phyloP scores from a whole-genome alignment of 1,140 invertebrate genomes.

The Drosophila orena region DNA sequence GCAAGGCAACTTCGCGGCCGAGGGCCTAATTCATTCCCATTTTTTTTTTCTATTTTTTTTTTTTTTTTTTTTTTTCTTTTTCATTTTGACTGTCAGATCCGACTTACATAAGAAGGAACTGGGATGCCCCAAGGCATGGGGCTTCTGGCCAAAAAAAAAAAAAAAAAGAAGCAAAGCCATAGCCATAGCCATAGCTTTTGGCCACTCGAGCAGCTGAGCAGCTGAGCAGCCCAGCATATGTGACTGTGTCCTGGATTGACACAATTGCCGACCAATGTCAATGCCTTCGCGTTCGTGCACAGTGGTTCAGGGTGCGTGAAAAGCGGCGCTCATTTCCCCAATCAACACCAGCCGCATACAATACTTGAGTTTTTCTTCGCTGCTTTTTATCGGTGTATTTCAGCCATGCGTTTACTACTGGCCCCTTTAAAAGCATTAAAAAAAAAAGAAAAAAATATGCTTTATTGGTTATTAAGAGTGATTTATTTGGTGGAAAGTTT shows the following conservation, averaged over 20 bases:
- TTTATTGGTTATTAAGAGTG: no score
- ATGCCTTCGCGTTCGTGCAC: conserved; percentile 61
- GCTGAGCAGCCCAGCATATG: conserved; percentile 54
- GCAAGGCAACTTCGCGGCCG: background rate
- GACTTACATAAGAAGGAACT: conserved; percentile 29
- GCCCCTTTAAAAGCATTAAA: no score
- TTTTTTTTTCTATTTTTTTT: conserved; percentile 2
- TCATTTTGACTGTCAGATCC: conserved; percentile 41
- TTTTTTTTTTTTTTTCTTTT: conserved; percentile 4
- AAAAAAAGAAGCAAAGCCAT: conserved; percentile 7
- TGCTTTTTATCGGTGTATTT: background rate
- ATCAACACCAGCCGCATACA: no score
- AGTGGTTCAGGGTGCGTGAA: conserved; percentile 6
- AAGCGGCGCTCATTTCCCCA: background rate
- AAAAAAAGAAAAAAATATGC: no score
- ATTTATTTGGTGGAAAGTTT: background rate
- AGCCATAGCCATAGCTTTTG: conserved; percentile 23
- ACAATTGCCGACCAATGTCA: conserved; percentile 80
- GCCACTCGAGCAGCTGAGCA: conserved; percentile 35
- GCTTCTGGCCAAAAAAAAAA: background rate
- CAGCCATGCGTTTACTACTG: no score
- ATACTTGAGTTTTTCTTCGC: background rate
- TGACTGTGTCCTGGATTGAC: conserved; percentile 57
- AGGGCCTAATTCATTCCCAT: conserved; percentile 26
- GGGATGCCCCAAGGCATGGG: conserved; percentile 1